Evolutionary conservation across 2,797 vertebrate species (phyloP).

Genomic region (Podarcis lilfordi): DNA sequence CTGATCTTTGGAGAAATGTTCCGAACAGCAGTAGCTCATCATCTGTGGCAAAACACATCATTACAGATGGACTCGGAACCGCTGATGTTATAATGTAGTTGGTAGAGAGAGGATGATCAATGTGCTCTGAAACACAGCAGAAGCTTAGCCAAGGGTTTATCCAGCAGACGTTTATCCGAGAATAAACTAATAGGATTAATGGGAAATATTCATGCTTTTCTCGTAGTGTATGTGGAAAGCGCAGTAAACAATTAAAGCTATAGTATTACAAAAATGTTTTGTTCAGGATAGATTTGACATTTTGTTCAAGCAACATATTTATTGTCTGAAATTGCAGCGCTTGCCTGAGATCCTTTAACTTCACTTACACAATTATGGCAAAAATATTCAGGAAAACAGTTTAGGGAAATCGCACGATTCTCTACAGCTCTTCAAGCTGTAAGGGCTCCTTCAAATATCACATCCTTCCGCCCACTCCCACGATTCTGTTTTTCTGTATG

Average conservation of each 20-base stretch:
- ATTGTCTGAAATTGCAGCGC: background rate
- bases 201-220: background rate
- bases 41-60: background rate
- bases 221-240: constrained; percentile 15
- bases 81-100: background rate
- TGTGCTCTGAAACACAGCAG: background rate
- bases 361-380: background rate
- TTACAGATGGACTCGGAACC: background rate
- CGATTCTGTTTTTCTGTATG: too few relatives aligned
- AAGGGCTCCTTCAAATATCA: too few relatives aligned
- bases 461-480: too few relatives aligned
- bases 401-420: too few relatives aligned
- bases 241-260: constrained; percentile 21
- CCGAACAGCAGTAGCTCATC: constrained; percentile 34
- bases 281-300: background rate
- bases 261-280: background rate
- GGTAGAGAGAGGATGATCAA: background rate
- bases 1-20: constrained; percentile 32
- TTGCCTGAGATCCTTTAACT: background rate
- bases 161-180: background rate
- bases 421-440: too few relatives aligned
- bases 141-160: background rate
- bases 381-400: too few relatives aligned
- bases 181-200: background rate
- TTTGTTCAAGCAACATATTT: background rate